These are phyloP conservation scores for Heliconius congener DNA, from an alignment of 1,140 invertebrate species.

Conservation along the genomic window DNA sequence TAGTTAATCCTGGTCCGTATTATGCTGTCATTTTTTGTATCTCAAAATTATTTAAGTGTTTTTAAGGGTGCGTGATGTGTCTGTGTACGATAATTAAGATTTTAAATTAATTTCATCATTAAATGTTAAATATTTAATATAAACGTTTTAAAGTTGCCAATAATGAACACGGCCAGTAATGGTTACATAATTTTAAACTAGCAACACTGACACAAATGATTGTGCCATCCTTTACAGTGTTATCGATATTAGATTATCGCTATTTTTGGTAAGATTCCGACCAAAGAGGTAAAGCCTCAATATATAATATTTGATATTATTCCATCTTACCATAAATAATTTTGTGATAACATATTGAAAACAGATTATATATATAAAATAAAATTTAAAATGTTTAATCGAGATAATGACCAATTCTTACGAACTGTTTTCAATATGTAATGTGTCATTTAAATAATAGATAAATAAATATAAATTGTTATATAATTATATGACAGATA, in stretches of 20 bases:
- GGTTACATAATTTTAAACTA: constrained; percentile 50
- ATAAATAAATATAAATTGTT: constrained; percentile 75
- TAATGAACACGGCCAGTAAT: constrained; percentile 64
- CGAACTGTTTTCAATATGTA: constrained; percentile 54
- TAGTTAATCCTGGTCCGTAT: background rate
- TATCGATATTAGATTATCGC: constrained; percentile 37
- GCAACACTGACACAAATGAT: constrained; percentile 64
- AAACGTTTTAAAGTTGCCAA: constrained; percentile 58
- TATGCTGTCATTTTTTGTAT: background rate
- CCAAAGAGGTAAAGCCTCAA: constrained; percentile 45
- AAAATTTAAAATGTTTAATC: constrained; percentile 14
- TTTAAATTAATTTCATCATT: constrained; percentile 33
- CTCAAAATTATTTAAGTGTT: constrained; percentile 35
- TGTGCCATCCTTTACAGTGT: constrained; percentile 65
- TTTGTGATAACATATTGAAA: constrained; percentile 49
- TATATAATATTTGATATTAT: constrained; percentile 46
- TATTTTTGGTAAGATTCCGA: constrained; percentile 51
- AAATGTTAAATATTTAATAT: constrained; percentile 31
- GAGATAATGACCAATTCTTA: constrained; percentile 32
- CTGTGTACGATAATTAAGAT: constrained; percentile 32
- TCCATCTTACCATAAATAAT: constrained; percentile 46
- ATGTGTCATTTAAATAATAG: constrained; percentile 77
- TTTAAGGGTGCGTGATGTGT: constrained; percentile 32
- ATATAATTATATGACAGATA: constrained; percentile 76
- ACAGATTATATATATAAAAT: constrained; percentile 37